Base-by-base conservation (phyloP, 2,888 invertebrate species). In the Eilema depressum region DNA sequence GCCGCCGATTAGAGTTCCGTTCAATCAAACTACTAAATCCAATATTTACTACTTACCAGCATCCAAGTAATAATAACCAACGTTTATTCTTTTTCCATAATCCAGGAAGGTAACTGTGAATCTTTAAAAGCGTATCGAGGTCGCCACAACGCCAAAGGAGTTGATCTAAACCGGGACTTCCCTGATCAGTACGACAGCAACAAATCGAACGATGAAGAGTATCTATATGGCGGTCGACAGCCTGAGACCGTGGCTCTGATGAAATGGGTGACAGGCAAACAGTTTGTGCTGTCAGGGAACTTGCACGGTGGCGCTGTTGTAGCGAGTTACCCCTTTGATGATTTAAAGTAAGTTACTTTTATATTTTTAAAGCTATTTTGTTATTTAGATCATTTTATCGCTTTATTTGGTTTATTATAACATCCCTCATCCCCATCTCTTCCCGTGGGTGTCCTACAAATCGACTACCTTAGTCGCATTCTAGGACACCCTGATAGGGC, bases 281-380 rank as follows among this genome's bases (percentile, higher is more conserved):
- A 98, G 69, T 99, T 99, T 89, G 99, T 99, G 47, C 95, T 99
- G 65, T 99, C 99, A 0, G 99, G 98, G 2, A 99, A 99, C 92
- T 96, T 99, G 65, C 99, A 99, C 89, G 99, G 99, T n/a, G 99
- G 99, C 3, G 98, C 99, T 53, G 96, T 99, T 0, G 99, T 99
- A 2, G 99, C 99, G 67, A 99, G 99, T 91, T 99, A 99, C 93
- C 99, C 99, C 0, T 99, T 96, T 87, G 99, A 99, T 92, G 97
- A 98, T 90, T 97, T 97, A 23, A 96, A 96, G 98, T 98, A 94
- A 92, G 88, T 85, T 53, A 53, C 10, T 53, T n/a, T 8, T n/a
- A 8, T 10, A 1, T 47, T 33, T 33, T 1, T 33, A 33, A 3
- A 10, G 37, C 12, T n/a, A 17, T 0, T 41, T 41, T 14, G 41